Conservation (phyloP, 2,113 vertebrate species). For the Cranoglanis bouderius region DNA sequence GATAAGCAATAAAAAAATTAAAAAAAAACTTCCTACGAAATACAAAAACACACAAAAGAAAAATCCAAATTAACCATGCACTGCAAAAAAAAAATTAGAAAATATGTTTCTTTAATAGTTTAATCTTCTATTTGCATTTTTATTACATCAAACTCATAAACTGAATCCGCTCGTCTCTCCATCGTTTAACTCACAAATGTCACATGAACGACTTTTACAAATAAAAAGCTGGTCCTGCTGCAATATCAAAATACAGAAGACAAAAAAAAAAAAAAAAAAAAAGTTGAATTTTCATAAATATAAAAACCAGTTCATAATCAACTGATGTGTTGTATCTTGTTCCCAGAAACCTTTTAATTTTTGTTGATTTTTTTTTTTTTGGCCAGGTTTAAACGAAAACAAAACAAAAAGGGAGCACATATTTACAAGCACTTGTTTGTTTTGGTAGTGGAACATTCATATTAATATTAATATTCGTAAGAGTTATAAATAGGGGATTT, state of each 20-base stretch:
- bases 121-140: conserved; percentile 78
- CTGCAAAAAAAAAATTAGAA: conserved; percentile 75
- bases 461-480: conserved; percentile 37
- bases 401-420: conserved; percentile 66
- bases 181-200: conserved; percentile 61
- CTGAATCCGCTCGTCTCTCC: conserved; percentile 69
- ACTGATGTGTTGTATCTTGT: conserved; percentile 66
- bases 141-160: conserved; percentile 76
- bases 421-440: conserved; percentile 79
- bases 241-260: conserved; percentile 84
- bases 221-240: conserved; percentile 80
- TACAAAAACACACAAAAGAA: conserved; percentile 62
- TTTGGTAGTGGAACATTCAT: conserved; percentile 71
- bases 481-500: conserved; percentile 70
- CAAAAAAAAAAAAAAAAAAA: conserved; percentile 55
- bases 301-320: conserved; percentile 78
- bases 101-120: conserved; percentile 83
- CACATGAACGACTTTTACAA: conserved; percentile 78
- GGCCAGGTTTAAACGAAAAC: conserved; percentile 69
- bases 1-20: conserved; percentile 73
- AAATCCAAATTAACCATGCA: conserved; percentile 75
- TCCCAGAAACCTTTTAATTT: conserved; percentile 69
- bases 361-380: conserved; percentile 57
- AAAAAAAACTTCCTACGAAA: conserved; percentile 69
- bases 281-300: conserved; percentile 62